Evolutionary conservation across 1,140 invertebrate genomes (phyloP).

Genomic region (Ericerus pela): DNA sequence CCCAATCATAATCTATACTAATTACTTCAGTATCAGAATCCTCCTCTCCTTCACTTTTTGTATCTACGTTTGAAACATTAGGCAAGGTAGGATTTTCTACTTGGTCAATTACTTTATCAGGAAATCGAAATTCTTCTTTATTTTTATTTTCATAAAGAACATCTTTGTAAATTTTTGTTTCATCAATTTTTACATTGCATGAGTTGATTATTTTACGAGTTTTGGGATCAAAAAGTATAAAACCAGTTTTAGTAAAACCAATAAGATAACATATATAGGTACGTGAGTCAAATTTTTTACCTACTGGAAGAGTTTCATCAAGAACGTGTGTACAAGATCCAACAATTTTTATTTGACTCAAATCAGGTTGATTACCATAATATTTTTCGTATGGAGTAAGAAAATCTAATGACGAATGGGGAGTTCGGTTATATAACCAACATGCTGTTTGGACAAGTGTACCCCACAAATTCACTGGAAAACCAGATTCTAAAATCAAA

Average conservation of each 20-base stretch:
- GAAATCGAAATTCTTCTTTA: no score
- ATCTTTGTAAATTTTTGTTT: neutral
- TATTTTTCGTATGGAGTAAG: conserved; percentile 26
- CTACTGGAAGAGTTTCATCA: neutral
- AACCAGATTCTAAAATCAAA: conserved; percentile 26
- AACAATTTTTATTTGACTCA: conserved; percentile 27
- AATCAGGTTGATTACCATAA: conserved; percentile 23
- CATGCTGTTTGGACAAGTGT: conserved; percentile 4
- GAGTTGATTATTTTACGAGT: neutral
- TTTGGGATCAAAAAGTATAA: neutral
- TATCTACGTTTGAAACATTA: neutral
- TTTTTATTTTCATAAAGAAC: no score
- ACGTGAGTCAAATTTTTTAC: neutral
- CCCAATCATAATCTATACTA: neutral
- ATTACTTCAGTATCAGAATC: neutral
- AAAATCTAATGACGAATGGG: neutral
- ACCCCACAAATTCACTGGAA: conserved; percentile 28
- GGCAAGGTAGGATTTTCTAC: neutral
- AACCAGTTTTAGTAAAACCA: neutral
- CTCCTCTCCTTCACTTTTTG: neutral
- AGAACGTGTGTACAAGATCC: conserved; percentile 22
- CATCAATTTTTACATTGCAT: neutral
- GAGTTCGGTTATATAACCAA: conserved; percentile 13
- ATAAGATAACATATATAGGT: neutral
- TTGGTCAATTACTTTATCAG: no score